These are phyloP conservation scores for Omphaloscelis lunosa DNA, from an alignment of 2,888 invertebrate genomes.

Conservation along the genomic window DNA sequence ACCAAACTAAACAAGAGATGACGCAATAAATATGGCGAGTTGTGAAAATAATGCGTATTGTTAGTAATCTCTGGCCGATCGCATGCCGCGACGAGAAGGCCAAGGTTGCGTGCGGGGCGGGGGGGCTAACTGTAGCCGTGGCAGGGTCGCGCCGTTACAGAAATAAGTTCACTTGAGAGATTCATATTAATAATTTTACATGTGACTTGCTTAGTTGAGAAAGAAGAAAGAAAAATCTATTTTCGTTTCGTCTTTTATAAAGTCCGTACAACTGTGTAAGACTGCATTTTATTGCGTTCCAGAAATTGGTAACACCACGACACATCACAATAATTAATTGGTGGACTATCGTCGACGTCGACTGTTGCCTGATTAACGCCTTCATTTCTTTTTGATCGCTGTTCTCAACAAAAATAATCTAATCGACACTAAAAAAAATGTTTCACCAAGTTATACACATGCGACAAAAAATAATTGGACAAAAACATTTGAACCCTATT, in stretches of 20 bases:
- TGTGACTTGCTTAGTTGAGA: constrained; percentile 10
- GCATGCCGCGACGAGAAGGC: constrained; percentile 74
- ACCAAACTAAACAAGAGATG: constrained; percentile 53
- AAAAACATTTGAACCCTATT: not conserved
- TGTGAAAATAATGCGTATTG: constrained; percentile 64
- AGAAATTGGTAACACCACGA: not conserved
- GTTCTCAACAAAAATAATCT: not conserved
- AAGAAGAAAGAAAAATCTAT: too few relatives aligned
- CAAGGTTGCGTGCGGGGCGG: constrained; percentile 76
- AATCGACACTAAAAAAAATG: not conserved
- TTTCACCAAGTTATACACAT: not conserved
- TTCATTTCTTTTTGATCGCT: not conserved
- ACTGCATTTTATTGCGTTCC: not conserved
- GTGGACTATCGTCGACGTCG: not conserved
- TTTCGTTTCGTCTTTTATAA: constrained; percentile 1
- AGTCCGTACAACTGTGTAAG: not conserved
- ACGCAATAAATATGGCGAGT: constrained; percentile 56
- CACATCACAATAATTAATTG: not conserved
- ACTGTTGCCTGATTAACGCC: not conserved
- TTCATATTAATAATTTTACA: constrained; percentile 37
- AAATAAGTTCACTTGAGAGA: constrained; percentile 53
- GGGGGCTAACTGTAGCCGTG: constrained; percentile 66
- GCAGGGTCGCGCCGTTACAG: constrained; percentile 55
- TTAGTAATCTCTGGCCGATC: constrained; percentile 66
- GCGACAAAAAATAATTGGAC: not conserved